These are phyloP conservation scores for Ptilodon capucinus DNA, from an alignment of 2,888 invertebrate species.

Conservation along the genomic window DNA sequence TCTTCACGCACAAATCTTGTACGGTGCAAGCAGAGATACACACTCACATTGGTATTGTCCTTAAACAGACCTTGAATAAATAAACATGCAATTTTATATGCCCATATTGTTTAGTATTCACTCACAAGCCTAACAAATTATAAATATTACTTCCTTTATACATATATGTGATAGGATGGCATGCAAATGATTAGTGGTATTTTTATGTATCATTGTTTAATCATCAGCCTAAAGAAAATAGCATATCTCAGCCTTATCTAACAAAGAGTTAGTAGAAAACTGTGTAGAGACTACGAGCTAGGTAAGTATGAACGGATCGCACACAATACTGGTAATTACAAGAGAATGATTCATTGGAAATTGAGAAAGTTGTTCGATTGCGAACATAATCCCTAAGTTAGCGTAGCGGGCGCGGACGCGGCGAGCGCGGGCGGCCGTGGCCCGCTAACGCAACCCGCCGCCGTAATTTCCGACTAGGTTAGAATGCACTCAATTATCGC, in stretches of 20 bases:
- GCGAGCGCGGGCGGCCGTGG: conserved; percentile 31
- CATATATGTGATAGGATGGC: no score
- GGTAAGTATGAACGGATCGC: not conserved
- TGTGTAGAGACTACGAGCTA: not conserved
- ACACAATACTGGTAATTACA: not conserved
- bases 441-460: conserved; percentile 31
- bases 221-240: not conserved
- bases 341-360: not conserved
- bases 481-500: conserved; percentile 45
- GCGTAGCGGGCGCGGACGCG: conserved; percentile 23
- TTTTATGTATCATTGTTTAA: not conserved
- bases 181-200: no score
- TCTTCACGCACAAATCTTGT: not conserved
- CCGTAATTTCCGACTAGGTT: conserved; percentile 47
- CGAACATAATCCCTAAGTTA: conserved; percentile 2
- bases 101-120: not conserved
- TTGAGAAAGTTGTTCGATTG: not conserved
- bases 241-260: conserved; percentile 1
- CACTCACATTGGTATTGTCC: not conserved
- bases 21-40: not conserved
- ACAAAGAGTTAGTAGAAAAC: conserved; percentile 13
- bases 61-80: not conserved
- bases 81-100: not conserved
- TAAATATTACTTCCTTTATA: not conserved
- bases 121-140: not conserved